Conservation (phyloP, 2,888 invertebrate genomes). For the Drosophila macrothrix region DNA sequence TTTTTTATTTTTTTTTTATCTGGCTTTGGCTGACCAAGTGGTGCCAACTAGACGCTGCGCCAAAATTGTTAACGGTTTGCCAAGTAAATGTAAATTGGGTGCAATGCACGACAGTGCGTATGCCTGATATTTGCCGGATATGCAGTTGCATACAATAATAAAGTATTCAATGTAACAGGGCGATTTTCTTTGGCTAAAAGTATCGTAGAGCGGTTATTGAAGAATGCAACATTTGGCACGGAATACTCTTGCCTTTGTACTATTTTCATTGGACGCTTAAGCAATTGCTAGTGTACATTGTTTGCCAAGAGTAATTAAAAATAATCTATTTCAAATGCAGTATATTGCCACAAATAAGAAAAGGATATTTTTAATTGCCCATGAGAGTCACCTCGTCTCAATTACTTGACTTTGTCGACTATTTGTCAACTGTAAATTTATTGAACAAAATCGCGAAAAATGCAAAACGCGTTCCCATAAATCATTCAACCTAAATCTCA, state of each 20-base stretch:
- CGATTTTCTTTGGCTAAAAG: neutral
- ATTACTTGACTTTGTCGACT: neutral
- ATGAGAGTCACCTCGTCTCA: neutral
- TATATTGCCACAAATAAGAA: neutral
- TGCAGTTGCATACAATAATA: conserved; percentile 11
- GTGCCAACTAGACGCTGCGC: conserved; percentile 74
- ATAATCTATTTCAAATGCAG: neutral
- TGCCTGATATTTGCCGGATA: conserved; percentile 54
- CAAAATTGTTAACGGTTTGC: conserved; percentile 67
- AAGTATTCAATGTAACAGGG: neutral
- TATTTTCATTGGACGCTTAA: neutral
- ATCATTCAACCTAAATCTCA: conserved; percentile 74
- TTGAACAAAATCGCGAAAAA: conserved; percentile 22
- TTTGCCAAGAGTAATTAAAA: neutral
- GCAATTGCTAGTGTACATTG: neutral
- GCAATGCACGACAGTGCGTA: conserved; percentile 62
- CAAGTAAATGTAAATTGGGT: conserved; percentile 68
- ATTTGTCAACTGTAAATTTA: conserved; percentile 39
- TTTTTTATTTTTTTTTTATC: conserved; percentile 11
- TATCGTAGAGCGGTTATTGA: neutral
- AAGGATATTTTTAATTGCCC: neutral
- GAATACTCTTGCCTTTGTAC: too few species aligned
- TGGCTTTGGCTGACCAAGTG: conserved; percentile 67
- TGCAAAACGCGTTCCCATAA: conserved; percentile 58
- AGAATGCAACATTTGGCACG: conserved; percentile 19